Percentiles rank a stretch among this genome's conserved stretches.
These are phyloP conservation scores for Dolichomitus sp. DNA, from an alignment of 2,888 invertebrate species.

Conservation along the genomic window DNA sequence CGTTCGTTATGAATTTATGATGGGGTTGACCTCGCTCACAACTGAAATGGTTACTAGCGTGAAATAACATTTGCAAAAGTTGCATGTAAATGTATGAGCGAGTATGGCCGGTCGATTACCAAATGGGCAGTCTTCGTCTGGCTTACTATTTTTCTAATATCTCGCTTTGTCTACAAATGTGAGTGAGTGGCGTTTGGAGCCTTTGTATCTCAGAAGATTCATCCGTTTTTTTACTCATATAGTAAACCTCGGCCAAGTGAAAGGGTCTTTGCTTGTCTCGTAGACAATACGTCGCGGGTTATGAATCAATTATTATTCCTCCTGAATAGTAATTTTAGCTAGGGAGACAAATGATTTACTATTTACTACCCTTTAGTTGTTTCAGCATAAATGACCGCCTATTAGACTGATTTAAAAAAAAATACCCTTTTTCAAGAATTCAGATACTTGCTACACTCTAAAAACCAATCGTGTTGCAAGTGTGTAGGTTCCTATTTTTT, in stretches of 20 bases:
- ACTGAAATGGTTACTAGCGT: conserved; percentile 6
- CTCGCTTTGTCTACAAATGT: conserved; percentile 14
- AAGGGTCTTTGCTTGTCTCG: conserved; percentile 32
- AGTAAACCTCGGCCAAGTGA: conserved; percentile 50
- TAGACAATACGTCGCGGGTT: conserved; percentile 41
- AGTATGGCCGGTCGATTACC: conserved; percentile 23
- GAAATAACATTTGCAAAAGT: conserved; percentile 40
- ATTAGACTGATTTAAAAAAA: no score
- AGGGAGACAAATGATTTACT: neutral
- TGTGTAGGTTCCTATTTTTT: no score
- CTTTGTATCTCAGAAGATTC: neutral
- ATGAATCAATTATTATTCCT: conserved; percentile 56
- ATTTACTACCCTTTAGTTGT: neutral
- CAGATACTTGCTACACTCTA: no score
- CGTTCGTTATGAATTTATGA: conserved; percentile 55
- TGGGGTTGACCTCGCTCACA: conserved; percentile 18
- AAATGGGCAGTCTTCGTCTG: conserved; percentile 22
- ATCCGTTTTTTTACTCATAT: neutral
- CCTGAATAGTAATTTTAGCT: neutral
- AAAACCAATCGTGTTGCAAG: no score
- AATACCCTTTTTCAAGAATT: no score
- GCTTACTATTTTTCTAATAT: neutral
- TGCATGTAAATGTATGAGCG: conserved; percentile 31
- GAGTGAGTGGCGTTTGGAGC: conserved; percentile 2
- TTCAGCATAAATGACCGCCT: neutral